These are phyloP conservation scores for Eueides isabella DNA, from an alignment of 1,140 invertebrate genomes.

Conservation along the genomic window DNA sequence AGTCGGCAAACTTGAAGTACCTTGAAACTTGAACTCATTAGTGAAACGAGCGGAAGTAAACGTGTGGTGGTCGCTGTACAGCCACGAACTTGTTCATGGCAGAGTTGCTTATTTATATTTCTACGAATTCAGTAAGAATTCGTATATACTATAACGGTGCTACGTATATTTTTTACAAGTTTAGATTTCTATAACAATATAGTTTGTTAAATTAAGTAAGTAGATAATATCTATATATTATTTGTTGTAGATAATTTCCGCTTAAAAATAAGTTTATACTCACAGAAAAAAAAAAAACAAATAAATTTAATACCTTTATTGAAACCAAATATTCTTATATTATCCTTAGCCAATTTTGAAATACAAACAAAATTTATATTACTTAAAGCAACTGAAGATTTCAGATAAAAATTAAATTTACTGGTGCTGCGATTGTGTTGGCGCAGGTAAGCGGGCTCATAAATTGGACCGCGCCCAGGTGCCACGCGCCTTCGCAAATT, in stretches of 20 bases:
- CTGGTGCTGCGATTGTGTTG: slow-evolving; percentile 5
- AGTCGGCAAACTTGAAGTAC: slow-evolving; percentile 38
- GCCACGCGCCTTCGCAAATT: slow-evolving; percentile 43
- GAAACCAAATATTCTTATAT: no score
- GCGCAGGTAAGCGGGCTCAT: slow-evolving; percentile 51
- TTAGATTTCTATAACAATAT: neutral
- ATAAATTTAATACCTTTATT: no score
- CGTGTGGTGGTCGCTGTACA: slow-evolving; percentile 36
- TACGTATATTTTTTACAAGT: neutral
- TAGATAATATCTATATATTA: no score
- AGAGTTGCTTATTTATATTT: slow-evolving; percentile 11
- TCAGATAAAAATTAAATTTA: slow-evolving; percentile 11
- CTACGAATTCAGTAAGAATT: neutral
- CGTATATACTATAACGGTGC: neutral
- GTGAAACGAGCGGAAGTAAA: slow-evolving; percentile 40
- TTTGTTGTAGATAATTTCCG: no score
- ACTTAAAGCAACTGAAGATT: neutral
- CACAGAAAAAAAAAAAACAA: no score
- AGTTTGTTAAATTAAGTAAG: no score
- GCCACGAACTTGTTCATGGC: slow-evolving; percentile 34
- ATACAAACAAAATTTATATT: neutral
- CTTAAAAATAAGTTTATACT: no score
- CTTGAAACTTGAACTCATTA: slow-evolving; percentile 45
- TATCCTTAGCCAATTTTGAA: neutral
- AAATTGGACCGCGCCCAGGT: slow-evolving; percentile 56